phyloP scores from a whole-genome alignment of 2,888 invertebrate species.

The Cheiracanthium punctorium region DNA sequence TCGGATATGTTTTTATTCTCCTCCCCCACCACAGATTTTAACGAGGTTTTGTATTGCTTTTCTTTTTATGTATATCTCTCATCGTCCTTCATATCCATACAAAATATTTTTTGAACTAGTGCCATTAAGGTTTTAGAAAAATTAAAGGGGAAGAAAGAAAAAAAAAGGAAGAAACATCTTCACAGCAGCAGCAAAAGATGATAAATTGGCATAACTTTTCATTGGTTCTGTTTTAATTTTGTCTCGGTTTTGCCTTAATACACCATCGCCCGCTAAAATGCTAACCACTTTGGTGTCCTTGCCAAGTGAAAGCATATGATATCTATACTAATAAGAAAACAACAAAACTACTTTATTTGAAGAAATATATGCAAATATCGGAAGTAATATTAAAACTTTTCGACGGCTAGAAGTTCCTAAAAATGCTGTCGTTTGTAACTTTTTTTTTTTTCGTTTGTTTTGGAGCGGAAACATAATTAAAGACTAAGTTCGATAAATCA shows the following conservation, averaged over 20 bases:
- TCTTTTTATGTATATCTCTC: slow-evolving; percentile 29
- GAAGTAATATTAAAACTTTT: not conserved
- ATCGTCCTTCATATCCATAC: not conserved
- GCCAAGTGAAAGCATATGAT: slow-evolving; percentile 8
- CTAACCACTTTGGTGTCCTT: not conserved
- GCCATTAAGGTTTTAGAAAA: slow-evolving; percentile 32
- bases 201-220: slow-evolving; percentile 8
- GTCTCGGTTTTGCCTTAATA: slow-evolving; percentile 9
- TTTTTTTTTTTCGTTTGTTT: too few species aligned
- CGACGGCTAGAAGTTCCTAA: not conserved
- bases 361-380: slow-evolving; percentile 4
- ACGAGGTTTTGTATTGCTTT: slow-evolving; percentile 17
- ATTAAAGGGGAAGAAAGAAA: not conserved
- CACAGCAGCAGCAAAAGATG: not conserved
- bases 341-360: not conserved
- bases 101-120: slow-evolving; percentile 37
- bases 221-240: slow-evolving; percentile 13
- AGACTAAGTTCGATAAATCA: not conserved
- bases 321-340: not conserved
- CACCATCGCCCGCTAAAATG: not conserved
- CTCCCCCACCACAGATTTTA: not conserved
- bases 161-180: not conserved
- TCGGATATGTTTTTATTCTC: slow-evolving; percentile 19
- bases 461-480: too few species aligned
- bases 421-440: not conserved